Base-by-base conservation (phyloP, 2,888 invertebrate genomes). In the Margaritifera margaritifera region DNA sequence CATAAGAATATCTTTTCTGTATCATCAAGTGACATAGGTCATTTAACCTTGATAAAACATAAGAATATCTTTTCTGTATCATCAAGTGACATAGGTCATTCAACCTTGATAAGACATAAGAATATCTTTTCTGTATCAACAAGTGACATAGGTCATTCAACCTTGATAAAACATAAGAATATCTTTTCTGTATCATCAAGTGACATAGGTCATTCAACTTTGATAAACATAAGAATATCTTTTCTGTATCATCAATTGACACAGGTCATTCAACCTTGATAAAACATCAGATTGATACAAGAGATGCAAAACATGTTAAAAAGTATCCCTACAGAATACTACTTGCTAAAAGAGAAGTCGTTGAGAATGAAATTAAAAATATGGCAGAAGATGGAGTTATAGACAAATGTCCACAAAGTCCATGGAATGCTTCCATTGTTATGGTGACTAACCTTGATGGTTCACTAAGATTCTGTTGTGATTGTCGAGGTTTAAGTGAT, bases 311-410 rank as follows among this genome's bases (percentile, higher is more conserved):
- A 31, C 31, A 61, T 8, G 62, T 69, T 31, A 65, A 61, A 53
- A 52, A 57, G 42, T n/a, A 51, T 52, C 58, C 65, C n/a, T 56
- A 62, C 60, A 54, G 69, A 11, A 53, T 69, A 25, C 69, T 57
- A 0, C 18, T 61, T 2, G 55, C 64, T 19, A 61, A 69, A 62
- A 42, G 54, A 51, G 58, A 69, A 42, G 60, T 54, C 6, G 69
- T 64, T 5, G n/a, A n/a, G 8, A 54, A 55, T 2, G 62, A 62
- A n/a, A 57, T 65, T 15, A 18, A 20, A 1, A 69, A 52, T 15
- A 69, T 65, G 65, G 50, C 42, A 20, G 24, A 59, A 8, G 31
- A 61, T 24, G 65, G 65, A 3, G 57, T 69, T 4, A 69, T 65
- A 19, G 62, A 69, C 6, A 31, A 22, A 53, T 58, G 4, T 60